Evolutionary conservation across 2,797 vertebrate species (phyloP).

Genomic region (Tinamus major): DNA sequence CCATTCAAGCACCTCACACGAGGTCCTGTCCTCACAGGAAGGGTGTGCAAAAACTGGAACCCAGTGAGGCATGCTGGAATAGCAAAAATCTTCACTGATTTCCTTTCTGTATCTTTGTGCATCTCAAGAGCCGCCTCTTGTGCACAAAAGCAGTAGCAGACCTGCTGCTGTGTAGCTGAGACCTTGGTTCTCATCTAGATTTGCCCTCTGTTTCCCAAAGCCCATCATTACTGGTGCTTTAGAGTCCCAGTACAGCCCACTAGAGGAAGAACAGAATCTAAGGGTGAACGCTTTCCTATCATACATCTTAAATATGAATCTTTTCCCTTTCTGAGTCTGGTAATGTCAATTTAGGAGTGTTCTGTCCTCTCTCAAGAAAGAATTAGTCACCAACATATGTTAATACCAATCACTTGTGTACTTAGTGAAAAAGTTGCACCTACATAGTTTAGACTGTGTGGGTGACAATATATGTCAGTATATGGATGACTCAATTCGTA

Average conservation of each 20-base stretch:
- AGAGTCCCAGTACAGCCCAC: background rate
- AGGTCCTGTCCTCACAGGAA: background rate
- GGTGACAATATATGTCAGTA: background rate
- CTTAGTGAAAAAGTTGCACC: background rate
- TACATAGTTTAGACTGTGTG: rapidly evolving
- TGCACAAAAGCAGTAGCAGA: background rate
- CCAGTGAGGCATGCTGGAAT: rapidly evolving
- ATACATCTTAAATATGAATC: background rate
- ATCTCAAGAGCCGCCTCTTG: background rate
- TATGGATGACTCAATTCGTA: background rate
- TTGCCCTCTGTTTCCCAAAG: background rate
- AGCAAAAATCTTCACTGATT: background rate
- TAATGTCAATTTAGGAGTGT: background rate
- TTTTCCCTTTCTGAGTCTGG: background rate
- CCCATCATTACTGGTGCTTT: background rate
- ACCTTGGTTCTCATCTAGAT: background rate
- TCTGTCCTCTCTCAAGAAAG: background rate
- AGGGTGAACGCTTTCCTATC: background rate
- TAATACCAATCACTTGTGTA: rapidly evolving
- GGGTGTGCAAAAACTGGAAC: background rate
- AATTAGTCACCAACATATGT: background rate
- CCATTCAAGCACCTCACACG: background rate
- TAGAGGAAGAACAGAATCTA: background rate
- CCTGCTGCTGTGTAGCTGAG: background rate
- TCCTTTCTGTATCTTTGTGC: background rate